Percentiles rank a stretch among this genome's conserved stretches.
These are phyloP conservation scores for Ochotona princeps DNA, from an alignment of 2,113 vertebrate species.

Conservation along the genomic window DNA sequence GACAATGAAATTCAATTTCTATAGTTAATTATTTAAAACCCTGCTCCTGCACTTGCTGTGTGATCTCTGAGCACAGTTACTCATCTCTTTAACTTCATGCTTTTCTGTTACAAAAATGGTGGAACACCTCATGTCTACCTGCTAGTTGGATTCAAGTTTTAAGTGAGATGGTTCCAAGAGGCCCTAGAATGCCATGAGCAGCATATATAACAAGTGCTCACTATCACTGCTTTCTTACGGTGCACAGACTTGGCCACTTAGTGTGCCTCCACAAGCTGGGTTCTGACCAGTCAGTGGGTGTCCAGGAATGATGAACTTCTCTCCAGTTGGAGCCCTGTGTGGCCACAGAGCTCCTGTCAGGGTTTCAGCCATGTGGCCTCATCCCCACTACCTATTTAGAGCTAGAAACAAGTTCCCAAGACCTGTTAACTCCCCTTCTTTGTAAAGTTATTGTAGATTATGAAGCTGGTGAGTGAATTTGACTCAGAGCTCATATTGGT, in stretches of 20 bases:
- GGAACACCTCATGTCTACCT: not conserved
- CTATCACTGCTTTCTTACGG: not conserved
- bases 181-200: fast-evolving
- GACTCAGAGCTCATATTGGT: not conserved
- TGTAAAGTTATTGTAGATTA: not conserved
- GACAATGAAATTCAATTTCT: not conserved
- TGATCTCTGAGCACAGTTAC: not conserved
- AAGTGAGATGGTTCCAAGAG: not conserved
- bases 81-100: not conserved
- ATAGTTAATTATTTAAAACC: not conserved
- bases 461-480: not conserved
- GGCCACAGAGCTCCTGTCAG: not conserved
- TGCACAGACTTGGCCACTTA: not conserved
- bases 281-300: not conserved
- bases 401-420: not conserved
- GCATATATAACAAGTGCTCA: not conserved
- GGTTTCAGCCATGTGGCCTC: not conserved
- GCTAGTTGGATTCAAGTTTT: not conserved
- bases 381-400: not conserved
- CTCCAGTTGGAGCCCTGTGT: not conserved
- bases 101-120: not conserved
- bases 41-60: not conserved
- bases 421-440: not conserved
- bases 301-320: not conserved
- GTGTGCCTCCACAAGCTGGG: too few relatives aligned